Evolutionary conservation across 2,888 invertebrate genomes (phyloP), one percentile per base, ranked within the genome.

Genomic region (Hypomecis punctinalis): DNA sequence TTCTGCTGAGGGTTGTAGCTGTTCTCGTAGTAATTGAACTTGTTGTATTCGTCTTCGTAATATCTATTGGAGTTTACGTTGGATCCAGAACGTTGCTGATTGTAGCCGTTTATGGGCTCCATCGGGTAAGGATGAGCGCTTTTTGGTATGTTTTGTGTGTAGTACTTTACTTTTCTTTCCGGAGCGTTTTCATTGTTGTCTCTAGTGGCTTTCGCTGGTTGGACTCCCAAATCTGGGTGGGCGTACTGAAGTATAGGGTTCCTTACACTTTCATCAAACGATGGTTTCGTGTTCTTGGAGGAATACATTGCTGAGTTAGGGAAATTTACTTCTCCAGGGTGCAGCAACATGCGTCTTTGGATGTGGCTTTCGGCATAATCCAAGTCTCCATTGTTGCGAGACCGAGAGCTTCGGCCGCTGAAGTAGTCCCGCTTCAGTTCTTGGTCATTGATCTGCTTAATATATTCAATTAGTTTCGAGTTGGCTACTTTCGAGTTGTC

Each of bases 181-280:
- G 73, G 84, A 54, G 57, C 59, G 73, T 81, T 84, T 11, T 90
- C 89, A 11, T 85, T 78, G 60, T 61, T 52, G 35, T 90, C 90
- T n/a, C 89, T 81, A 2, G 90, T 92, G 1, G 93, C 93, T 83
- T 95, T 95, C 0, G 96, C 96, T 0, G 96, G 95, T 80, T 97
- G 96, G 0, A 96, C 95, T 10, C 96, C 97, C 5, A 96, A 85
- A 75, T 97, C 97, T 0, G 97, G 97, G 80, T 97, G 96, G 0
- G 96, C 96, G 77, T 97, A 97, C 76, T 96, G 96, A 0, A 96
- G 89, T 4, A 97, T 96, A 0, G 97, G 96, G 35, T 96, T 95
- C 46, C 96, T 90, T 0, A 95, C 95, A 39, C 96, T 95, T 73
- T 96, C 95, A 67, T 95, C 96, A 67, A 96, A 94, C 6, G 94